Evolutionary conservation across 2,888 invertebrate genomes (phyloP), one percentile per base, ranked within the genome.

Genomic region (Pilophorus perplexus): DNA sequence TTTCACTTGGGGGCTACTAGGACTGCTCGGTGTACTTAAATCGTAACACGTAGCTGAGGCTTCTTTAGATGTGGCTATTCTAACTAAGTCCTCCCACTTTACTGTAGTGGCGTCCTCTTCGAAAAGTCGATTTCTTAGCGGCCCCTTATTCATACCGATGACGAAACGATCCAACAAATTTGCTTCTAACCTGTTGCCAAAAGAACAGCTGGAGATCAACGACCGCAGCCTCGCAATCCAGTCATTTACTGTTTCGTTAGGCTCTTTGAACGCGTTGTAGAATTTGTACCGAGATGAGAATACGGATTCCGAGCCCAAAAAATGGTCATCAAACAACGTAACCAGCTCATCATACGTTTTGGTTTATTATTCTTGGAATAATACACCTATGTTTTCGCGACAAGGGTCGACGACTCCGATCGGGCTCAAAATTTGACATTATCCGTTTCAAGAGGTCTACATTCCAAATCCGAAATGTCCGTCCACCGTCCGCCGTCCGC

Each of bases 111-210:
- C 55, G 33, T 65, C 55, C 44, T 65, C 65, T 42, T 65, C 54
- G 42, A 42, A 55, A 1, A 65, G 44, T n/a, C 55, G 44, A 27
- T 65, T 55, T 2, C 22, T 18, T 28, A 20, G 2, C 18, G 65
- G 65, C 6, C 55, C 54, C 33, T 55, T 55, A 22, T 40, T 16
- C 44, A 65, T 25, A 16, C 54, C 66, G 5, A 66, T 59, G 22
- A 66, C 66, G 22, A 66, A 66, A 23, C 25, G 46, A 14, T 59
- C 66, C 5, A 66, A 48, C 12, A 66, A 6, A 46, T 48, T 59
- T 20, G 44, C 23, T 1, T 66, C 66, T n/a, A 66, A 38, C 8
- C 59, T 37, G 16, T 12, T 14, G n/a, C 27, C 50, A n/a, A 55
- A 55, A 18, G 4, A 23, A 18, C 65, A 65, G 28, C 5, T 5